Evolutionary conservation across 2,797 vertebrate genomes (phyloP).

Genomic region (Cyclopterus lumpus): DNA sequence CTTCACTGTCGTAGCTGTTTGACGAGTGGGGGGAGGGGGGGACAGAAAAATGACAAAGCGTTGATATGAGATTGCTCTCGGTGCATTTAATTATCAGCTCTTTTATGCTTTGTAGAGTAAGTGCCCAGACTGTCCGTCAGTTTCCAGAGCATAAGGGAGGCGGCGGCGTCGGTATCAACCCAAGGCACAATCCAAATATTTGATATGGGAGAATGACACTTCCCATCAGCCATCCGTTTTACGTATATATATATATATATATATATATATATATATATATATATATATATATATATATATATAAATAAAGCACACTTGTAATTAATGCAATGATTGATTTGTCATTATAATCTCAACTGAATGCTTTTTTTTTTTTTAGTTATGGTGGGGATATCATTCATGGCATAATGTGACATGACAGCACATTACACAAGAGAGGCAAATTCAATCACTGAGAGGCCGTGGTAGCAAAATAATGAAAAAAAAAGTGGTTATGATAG

Average conservation of each 20-base stretch:
- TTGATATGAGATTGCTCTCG: conserved; percentile 48
- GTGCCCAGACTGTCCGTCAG: conserved; percentile 53
- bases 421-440: conserved; percentile 49
- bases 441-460: conserved; percentile 48
- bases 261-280: too few species aligned
- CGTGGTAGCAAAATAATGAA: conserved; percentile 18
- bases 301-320: conserved; percentile 31
- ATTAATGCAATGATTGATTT: conserved; percentile 70
- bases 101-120: conserved; percentile 47
- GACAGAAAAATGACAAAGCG: conserved; percentile 45
- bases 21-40: conserved; percentile 58
- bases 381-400: conserved; percentile 51
- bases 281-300: too few species aligned
- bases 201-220: conserved; percentile 54
- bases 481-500: background rate
- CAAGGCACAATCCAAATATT: conserved; percentile 62
- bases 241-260: background rate
- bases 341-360: conserved; percentile 61
- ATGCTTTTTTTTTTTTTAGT: conserved; percentile 62
- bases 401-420: conserved; percentile 65
- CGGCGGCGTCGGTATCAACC: conserved; percentile 41
- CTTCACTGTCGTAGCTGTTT: conserved; percentile 95
- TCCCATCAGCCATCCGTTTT: conserved; percentile 58
- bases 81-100: conserved; percentile 62
- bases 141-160: conserved; percentile 45